These are phyloP conservation scores for Cephus cinctus DNA, from an alignment of 1,140 invertebrate species.

Conservation along the genomic window DNA sequence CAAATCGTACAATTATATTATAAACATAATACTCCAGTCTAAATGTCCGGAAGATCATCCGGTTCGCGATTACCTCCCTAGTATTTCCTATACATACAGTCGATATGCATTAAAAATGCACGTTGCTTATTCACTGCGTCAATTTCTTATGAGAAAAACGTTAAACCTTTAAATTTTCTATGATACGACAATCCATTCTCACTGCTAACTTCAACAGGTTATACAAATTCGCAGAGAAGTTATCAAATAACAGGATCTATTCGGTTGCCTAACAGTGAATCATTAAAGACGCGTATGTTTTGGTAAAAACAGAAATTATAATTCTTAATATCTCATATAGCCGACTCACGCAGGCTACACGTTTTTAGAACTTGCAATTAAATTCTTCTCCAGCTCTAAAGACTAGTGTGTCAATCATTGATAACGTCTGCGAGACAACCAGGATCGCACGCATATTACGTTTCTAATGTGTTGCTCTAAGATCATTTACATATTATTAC, in stretches of 20 bases:
- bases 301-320: not conserved
- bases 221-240: no score
- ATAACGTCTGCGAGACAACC: no score
- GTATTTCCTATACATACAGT: constrained; percentile 19
- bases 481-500: no score
- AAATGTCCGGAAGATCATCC: not conserved
- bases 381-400: no score
- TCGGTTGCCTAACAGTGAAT: not conserved
- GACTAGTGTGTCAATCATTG: no score
- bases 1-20: constrained; percentile 10
- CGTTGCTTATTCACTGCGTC: not conserved
- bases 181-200: not conserved
- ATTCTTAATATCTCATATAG: no score
- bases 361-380: no score
- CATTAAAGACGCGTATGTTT: not conserved
- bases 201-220: no score
- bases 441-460: no score
- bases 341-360: no score
- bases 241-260: not conserved
- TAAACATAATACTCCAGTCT: constrained; percentile 3
- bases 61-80: not conserved
- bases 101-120: constrained; percentile 25
- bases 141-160: not conserved
- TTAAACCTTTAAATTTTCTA: not conserved
- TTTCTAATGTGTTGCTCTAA: no score